These are phyloP conservation scores for Podarcis lilfordi DNA, from an alignment of 2,797 vertebrate genomes.

Conservation along the genomic window DNA sequence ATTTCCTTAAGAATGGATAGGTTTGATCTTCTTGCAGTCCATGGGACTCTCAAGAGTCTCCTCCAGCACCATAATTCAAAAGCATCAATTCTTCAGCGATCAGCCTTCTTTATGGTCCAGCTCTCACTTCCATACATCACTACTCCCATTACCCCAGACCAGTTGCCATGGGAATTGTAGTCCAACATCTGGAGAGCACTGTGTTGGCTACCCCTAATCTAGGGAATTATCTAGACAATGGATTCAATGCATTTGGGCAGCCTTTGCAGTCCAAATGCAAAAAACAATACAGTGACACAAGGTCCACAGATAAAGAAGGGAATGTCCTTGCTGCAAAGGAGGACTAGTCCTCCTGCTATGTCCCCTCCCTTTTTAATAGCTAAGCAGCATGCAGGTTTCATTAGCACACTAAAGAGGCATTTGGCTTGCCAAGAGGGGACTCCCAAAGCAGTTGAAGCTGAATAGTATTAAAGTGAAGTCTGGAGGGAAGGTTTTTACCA, in stretches of 20 bases:
- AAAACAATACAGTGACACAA: not conserved
- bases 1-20: too few relatives aligned
- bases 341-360: not conserved
- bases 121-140: too few relatives aligned
- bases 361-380: not conserved
- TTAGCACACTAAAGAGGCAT: not conserved
- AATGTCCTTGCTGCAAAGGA: not conserved
- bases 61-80: too few relatives aligned
- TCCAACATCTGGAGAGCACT: too few relatives aligned
- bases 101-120: too few relatives aligned
- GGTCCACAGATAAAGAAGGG: not conserved
- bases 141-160: too few relatives aligned
- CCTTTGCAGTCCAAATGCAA: conserved; percentile 1
- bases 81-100: too few relatives aligned
- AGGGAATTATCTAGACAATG: conserved; percentile 55
- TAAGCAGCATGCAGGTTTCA: not conserved
- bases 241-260: not conserved
- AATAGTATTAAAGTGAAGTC: not conserved
- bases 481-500: not conserved
- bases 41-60: too few relatives aligned
- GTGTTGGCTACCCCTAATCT: not conserved
- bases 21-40: too few relatives aligned
- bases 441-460: too few relatives aligned
- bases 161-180: too few relatives aligned
- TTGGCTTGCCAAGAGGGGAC: not conserved